Base-by-base conservation (phyloP, 2,113 vertebrate genomes). In the Rhombomys opimus region DNA sequence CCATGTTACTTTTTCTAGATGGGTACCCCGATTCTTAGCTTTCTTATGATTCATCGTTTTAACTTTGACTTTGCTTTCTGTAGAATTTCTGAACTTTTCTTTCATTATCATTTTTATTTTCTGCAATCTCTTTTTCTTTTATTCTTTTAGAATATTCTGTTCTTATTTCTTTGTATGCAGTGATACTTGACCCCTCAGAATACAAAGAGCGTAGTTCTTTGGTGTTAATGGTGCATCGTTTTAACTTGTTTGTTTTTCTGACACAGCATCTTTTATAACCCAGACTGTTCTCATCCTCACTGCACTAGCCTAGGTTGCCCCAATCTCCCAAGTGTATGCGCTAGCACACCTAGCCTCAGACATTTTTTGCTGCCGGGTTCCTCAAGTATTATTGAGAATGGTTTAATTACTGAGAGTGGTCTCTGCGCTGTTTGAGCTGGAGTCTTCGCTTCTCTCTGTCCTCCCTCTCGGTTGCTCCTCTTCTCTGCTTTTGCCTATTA, bases 71-170 rank as follows among this genome's bases (percentile, higher is more conserved):
- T 7, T 17, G 20, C 13, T 32, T 61, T 75, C 32, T 80, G 20
- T 95, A 82, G 67, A 76, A 82, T 77, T 78, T 25, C 23, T 95
- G 30, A 67, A 77, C 32, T 76, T 90, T 52, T 84, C n/a, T 87
- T 95, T 76, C 57, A 80, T 80, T 89, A 5, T 14, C 54, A 15
- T 73, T 82, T 90, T 76, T 81, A n/a, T 65, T 59, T 93, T 87
- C 54, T 67, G 41, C 14, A 73, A 72, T 57, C 11, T 73, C 32
- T 10, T n/a, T 7, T 67, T 86, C 27, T 93, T 3, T 68, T 93
- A 3, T 41, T 65, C 30, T 54, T 96, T 90, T 52, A 25, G 35
- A 88, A 30, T 32, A 63, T 20, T 80, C n/a, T 91, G 30, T 78
- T 92, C 46, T 92, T 89, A 57, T 96, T 85, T 72, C 13, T 17